These are phyloP conservation scores for Lophura swinhoii DNA, from an alignment of 2,797 vertebrate species.

Conservation along the genomic window DNA sequence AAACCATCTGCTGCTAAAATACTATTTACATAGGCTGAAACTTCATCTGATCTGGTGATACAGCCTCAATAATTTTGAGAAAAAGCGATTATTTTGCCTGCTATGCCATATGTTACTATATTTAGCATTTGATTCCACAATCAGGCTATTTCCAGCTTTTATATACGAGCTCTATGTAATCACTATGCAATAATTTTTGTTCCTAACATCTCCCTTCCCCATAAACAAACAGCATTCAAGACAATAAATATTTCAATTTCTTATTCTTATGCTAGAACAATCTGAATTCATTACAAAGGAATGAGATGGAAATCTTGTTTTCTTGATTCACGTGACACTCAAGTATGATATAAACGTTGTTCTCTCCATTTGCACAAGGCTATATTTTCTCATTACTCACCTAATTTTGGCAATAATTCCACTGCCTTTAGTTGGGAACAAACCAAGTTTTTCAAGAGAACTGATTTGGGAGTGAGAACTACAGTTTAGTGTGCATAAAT, in stretches of 20 bases:
- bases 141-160: background rate
- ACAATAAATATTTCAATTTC: background rate
- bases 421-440: background rate
- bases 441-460: background rate
- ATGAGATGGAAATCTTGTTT: background rate
- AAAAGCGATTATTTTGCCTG: background rate
- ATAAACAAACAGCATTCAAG: background rate
- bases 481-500: no score
- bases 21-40: background rate
- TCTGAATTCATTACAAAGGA: background rate
- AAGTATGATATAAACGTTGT: background rate
- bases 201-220: background rate
- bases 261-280: background rate
- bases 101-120: fast-evolving
- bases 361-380: no score
- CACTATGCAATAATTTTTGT: background rate
- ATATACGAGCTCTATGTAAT: background rate
- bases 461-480: no score
- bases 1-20: background rate
- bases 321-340: background rate
- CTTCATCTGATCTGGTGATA: background rate
- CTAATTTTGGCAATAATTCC: background rate
- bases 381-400: background rate
- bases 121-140: background rate
- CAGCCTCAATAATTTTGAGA: background rate